These are phyloP conservation scores for Pterocles gutturalis DNA, from an alignment of 2,113 vertebrate species.

Conservation along the genomic window DNA sequence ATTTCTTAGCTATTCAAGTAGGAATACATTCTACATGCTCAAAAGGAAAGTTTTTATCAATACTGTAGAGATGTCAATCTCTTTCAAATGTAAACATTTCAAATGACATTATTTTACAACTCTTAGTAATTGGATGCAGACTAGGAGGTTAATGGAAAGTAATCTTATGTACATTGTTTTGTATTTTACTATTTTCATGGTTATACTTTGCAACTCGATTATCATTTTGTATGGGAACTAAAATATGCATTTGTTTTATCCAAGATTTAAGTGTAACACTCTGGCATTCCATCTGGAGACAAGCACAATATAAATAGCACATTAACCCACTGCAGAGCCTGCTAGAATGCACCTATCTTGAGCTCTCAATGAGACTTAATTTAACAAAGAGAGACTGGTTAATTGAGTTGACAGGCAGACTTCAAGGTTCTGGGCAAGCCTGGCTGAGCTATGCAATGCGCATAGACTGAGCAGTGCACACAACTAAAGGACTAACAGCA, in stretches of 20 bases:
- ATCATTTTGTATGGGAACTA: neutral
- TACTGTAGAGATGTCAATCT: neutral
- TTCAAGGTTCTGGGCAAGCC: neutral
- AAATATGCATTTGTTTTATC: neutral
- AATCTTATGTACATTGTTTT: neutral
- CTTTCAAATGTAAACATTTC: neutral
- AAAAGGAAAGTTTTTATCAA: neutral
- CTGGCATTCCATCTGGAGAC: neutral
- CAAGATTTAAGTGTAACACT: neutral
- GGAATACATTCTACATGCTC: fast-evolving
- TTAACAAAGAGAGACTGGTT: neutral
- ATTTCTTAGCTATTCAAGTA: neutral
- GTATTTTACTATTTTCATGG: neutral
- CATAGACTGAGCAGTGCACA: neutral
- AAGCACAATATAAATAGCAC: neutral
- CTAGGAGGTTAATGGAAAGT: neutral
- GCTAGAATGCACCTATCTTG: neutral
- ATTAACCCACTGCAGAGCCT: neutral
- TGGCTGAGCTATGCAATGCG: neutral
- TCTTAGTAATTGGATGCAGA: neutral
- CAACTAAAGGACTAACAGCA: neutral
- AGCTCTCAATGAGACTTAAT: neutral
- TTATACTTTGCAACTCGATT: neutral
- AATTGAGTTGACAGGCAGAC: neutral
- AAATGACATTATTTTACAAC: neutral